Evolutionary conservation across 2,797 vertebrate genomes (phyloP), one percentile per base, ranked within the genome.

Genomic region (Neosalanx taihuensis): DNA sequence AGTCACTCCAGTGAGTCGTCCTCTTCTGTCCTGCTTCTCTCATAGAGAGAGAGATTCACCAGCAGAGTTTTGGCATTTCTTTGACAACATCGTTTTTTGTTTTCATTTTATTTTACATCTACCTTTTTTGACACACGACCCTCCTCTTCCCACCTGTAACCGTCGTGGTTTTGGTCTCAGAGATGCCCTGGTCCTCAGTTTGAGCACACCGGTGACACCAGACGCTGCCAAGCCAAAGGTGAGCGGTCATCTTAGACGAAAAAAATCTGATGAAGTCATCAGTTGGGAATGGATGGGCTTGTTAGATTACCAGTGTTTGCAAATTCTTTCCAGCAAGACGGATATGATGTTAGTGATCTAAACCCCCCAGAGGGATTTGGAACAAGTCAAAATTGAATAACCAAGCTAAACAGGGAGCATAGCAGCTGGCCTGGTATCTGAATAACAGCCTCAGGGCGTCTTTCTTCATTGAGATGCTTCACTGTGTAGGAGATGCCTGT

Each of bases 401-500:
- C 5, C 13, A 5, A n/a, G 37, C 37, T 62, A 17, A 33, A 33
- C 31, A 33, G 6, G 5, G 20, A 4, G 15, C 17, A 31, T 62
- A 62, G 31, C 30, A 17, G 31, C 60, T 15, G 33, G 60, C 30
- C 5, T 30, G 29, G 29, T 17, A 15, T 62, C 26, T 17, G 26
- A 30, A 62, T 17, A 62, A 30, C 31, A 30, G 15, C 60, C 30
- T 9, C 30, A 26, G 5, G 29, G 30, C 30, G 33, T 29, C 26
- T 62, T 18, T 13, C 26, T 3, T 6, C 15, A 6, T 33, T 31
- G 10, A 6, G 1, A 31, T 31, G 60, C 15, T 31, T 6, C 17
- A 17, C 17, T 18, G 10, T 72, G 71, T 82, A 72, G 73, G 72
- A 64, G 78, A 80, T 66, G 41, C 12, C 35, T 53, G 33, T 60